Conservation (phyloP, 2,113 vertebrate genomes). For the Hystrix cristata region DNA sequence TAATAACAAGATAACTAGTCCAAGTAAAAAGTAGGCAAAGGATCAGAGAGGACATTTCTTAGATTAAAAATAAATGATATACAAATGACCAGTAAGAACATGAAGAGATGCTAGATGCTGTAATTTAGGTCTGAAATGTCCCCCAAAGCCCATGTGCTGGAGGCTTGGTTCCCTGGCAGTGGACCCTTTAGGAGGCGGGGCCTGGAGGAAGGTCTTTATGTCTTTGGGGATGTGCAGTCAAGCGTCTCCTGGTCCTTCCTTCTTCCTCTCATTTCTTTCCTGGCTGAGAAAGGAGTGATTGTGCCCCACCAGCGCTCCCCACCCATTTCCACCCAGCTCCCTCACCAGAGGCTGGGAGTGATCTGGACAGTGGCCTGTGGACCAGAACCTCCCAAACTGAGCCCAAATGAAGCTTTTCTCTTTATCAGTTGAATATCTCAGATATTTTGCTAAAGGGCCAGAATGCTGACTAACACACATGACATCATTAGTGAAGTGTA, state of each 20-base stretch:
- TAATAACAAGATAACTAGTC: background rate
- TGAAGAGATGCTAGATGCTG: background rate
- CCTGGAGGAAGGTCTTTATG: background rate
- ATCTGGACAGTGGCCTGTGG: background rate
- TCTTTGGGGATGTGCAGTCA: too few species aligned
- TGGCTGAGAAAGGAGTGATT: background rate
- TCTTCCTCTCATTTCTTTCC: background rate
- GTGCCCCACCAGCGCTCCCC: background rate
- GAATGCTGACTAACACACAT: background rate
- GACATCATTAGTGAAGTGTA: background rate
- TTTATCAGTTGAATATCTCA: background rate
- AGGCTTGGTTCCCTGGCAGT: background rate
- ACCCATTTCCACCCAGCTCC: background rate
- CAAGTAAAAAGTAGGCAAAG: background rate
- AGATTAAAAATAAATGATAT: background rate
- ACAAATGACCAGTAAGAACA: background rate
- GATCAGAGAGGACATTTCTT: background rate
- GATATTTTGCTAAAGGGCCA: background rate
- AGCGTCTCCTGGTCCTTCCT: background rate
- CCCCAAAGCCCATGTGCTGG: background rate
- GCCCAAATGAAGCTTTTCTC: background rate
- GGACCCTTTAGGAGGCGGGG: background rate
- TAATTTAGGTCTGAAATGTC: background rate
- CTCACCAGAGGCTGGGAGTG: background rate
- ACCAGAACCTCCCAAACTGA: background rate